Base-by-base conservation (phyloP, 2,797 vertebrate species). In the Sparidentex hasta region DNA sequence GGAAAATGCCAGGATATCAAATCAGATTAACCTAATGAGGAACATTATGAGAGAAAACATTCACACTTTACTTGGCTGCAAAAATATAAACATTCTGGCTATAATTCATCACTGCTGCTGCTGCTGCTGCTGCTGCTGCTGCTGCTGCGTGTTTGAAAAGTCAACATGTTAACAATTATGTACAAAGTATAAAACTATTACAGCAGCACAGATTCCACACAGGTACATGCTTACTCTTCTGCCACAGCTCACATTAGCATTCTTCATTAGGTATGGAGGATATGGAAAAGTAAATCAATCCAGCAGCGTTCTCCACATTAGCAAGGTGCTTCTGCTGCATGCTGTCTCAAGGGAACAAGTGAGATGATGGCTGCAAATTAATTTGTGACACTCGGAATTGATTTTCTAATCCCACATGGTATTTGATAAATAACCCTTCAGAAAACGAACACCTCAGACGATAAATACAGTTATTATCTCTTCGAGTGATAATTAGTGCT, bases 381-480 rank as follows among this genome's bases (percentile, higher is more conserved):
- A 95, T 95, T 94, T 93, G 91, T 92, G 93, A 92, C 94, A 93
- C 90, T 90, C 68, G 38, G 90, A 93, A 93, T 93, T 88, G 90
- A 93, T 94, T 92, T 93, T 93, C 84, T 86, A 92, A 93, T 93
- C 90, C 90, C 85, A 48, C 87, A 82, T 90, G 92, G 90, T 87
- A 86, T 94, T 92, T 94, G 92, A 95, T 93, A 93, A 95, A 95
- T 95, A 95, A 92, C 92, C 92, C 88, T 89, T 91, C 86, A 90
- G 87, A 92, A 94, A 91, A 88, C 54, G 69, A 93, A 91, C 91
- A 91, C 92, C 90, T 94, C 83, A 87, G 87, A 92, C 71, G 87
- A 94, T 93, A 93, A 95, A 94, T 93, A 94, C 91, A 90, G 92
- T 94, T 95, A 94, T 91, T 93, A 94, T 92, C 90, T 92, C 91